Conservation (phyloP, 35 echinoderm and acorn worm genomes). For the Acanthaster planci region DNA sequence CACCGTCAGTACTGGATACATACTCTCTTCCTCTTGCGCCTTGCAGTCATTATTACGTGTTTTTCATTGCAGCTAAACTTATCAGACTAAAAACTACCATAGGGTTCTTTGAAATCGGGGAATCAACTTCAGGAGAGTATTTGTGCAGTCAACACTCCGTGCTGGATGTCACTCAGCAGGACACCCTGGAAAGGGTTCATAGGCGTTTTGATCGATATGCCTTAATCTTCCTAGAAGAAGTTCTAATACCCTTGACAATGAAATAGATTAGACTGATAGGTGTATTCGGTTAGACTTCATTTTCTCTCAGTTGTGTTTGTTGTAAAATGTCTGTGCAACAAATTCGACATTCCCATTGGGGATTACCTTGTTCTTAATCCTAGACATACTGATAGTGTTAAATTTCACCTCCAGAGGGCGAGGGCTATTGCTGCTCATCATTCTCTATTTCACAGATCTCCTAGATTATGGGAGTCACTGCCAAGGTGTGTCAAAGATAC, state of each 20-base stretch:
- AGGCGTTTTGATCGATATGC: background rate
- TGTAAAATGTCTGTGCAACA: too few relatives aligned
- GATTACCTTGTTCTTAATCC: background rate
- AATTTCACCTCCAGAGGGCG: background rate
- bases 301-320: background rate
- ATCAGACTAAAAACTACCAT: too few relatives aligned
- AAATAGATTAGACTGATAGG: background rate
- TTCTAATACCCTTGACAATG: background rate
- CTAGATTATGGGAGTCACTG: background rate
- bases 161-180: too few relatives aligned
- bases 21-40: too few relatives aligned
- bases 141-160: too few relatives aligned
- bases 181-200: too few relatives aligned
- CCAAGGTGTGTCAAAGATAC: background rate
- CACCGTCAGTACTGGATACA: too few relatives aligned
- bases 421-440: background rate
- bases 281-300: background rate
- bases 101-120: too few relatives aligned
- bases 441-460: slow-evolving; percentile 2
- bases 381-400: background rate
- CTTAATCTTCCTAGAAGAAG: background rate
- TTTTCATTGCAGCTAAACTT: too few relatives aligned
- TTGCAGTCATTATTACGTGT: too few relatives aligned
- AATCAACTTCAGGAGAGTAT: too few relatives aligned
- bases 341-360: background rate